phyloP scores from a whole-genome alignment of 2,888 invertebrate species.

The Drosophila seclusa region DNA sequence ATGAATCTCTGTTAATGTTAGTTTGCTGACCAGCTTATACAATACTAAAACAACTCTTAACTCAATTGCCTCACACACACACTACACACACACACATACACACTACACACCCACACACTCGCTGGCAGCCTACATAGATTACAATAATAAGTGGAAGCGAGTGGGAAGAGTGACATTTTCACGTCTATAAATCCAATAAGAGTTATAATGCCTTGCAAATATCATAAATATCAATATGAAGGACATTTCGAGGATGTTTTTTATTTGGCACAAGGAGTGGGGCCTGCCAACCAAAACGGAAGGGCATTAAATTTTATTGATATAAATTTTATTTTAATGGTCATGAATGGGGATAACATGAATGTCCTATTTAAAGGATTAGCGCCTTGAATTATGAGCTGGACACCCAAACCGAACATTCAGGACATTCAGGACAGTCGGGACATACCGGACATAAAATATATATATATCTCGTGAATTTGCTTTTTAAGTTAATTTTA shows the following conservation, averaged over 20 bases:
- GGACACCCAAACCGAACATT: constrained; percentile 5
- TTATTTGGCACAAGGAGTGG: constrained; percentile 23
- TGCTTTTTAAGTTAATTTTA: constrained; percentile 85
- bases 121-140: constrained; percentile 22
- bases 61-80: background rate
- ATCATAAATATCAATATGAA: constrained; percentile 79
- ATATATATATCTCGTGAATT: constrained; percentile 69
- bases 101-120: background rate
- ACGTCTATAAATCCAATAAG: constrained; percentile 73
- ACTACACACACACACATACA: background rate
- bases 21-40: background rate
- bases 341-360: constrained; percentile 79
- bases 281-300: constrained; percentile 7
- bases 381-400: constrained; percentile 82
- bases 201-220: constrained; percentile 77
- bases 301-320: constrained; percentile 75
- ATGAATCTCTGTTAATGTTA: background rate
- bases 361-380: constrained; percentile 85
- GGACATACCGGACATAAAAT: constrained; percentile 68
- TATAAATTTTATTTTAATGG: constrained; percentile 82
- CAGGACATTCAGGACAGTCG: background rate
- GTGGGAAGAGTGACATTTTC: constrained; percentile 29
- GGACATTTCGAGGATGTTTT: constrained; percentile 55
- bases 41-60: background rate
- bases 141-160: constrained; percentile 18